Evolutionary conservation across 2,113 vertebrate species (phyloP), one percentile per base, ranked within the genome.

Genomic region (Pseudopipra pipra): DNA sequence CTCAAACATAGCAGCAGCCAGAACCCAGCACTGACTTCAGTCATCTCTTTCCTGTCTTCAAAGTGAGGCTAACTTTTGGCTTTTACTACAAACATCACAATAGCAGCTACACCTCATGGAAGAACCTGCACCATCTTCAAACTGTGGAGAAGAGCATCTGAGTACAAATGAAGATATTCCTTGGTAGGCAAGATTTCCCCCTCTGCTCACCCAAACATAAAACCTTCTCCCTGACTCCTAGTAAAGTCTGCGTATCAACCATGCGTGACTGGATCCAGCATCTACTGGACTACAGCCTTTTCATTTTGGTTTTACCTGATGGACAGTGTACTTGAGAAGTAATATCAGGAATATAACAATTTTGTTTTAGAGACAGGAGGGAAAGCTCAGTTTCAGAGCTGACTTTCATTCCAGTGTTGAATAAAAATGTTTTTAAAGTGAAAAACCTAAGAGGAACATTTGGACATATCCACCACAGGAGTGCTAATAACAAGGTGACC

Each of bases 141-240:
- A 47, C 33, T 54, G 17, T 31, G 37, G n/a, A 66, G 46, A 80
- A 87, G 37, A 80, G 31, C 47, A 56, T 0, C 0, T 33, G n/a
- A 90, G 49, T 37, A 44, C 13, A 90, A 51, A 72, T 24, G 39
- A 83, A 88, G 56, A 76, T 8, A 16, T 21, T 72, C 11, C 43
- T 82, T 11, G 8, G 58, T 9, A 63, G 52, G 70, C 28, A 37
- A 4, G 9, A 56, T 47, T 83, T 61, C 49, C 24, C 5, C 14
- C 61, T 63, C 43, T 76, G 25, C 39, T 85, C 21, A 21, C 5
- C 19, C 30, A 75, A 71, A 82, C 10, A 71, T 11, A 63, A 87
- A 85, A 46, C 25, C 37, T 72, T 63, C 71, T 35, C n/a, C 16
- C 56, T 49, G 16, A 81, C 12, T 0, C 0, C n/a, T 33, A 28